phyloP scores from a whole-genome alignment of 2,888 invertebrate species.

The Rapana venosa region DNA sequence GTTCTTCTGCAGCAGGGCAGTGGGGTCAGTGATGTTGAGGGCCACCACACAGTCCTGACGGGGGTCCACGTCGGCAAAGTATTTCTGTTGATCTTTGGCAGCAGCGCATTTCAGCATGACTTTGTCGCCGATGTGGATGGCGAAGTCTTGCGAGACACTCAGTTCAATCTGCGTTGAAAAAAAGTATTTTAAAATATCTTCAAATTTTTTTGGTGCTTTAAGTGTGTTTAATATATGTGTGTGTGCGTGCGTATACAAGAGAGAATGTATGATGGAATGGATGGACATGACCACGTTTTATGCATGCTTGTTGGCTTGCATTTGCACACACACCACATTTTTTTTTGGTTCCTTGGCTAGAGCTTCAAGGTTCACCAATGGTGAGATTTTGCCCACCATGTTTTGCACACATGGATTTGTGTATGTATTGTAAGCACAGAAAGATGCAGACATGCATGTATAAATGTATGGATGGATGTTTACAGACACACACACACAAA shows the following conservation, averaged over 20 bases:
- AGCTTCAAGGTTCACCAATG: too few relatives aligned
- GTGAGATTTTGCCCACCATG: too few relatives aligned
- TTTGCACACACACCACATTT: too few relatives aligned
- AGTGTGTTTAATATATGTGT: background rate
- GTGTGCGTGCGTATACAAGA: too few relatives aligned
- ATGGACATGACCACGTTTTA: too few relatives aligned
- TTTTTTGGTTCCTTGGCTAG: too few relatives aligned
- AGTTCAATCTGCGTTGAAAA: conserved; percentile 60
- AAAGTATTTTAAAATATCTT: too few relatives aligned
- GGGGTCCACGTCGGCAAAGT: conserved; percentile 63
- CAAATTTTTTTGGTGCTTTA: background rate
- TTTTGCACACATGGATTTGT: too few relatives aligned
- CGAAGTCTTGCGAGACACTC: conserved; percentile 72
- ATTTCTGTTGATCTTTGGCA: conserved; percentile 62
- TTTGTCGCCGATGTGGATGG: conserved; percentile 75
- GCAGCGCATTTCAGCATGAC: conserved; percentile 70
- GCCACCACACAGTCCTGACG: conserved; percentile 66
- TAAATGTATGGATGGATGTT: background rate
- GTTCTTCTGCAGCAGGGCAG: conserved; percentile 25
- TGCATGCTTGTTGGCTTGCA: too few relatives aligned
- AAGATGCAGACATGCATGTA: background rate
- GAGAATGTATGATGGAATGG: too few relatives aligned
- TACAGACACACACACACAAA: background rate
- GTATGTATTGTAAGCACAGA: background rate
- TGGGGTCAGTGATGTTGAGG: conserved; percentile 59